Evolutionary conservation across 2,888 invertebrate species (phyloP), one percentile per base, ranked within the genome.

Genomic region (Amiota minor): DNA sequence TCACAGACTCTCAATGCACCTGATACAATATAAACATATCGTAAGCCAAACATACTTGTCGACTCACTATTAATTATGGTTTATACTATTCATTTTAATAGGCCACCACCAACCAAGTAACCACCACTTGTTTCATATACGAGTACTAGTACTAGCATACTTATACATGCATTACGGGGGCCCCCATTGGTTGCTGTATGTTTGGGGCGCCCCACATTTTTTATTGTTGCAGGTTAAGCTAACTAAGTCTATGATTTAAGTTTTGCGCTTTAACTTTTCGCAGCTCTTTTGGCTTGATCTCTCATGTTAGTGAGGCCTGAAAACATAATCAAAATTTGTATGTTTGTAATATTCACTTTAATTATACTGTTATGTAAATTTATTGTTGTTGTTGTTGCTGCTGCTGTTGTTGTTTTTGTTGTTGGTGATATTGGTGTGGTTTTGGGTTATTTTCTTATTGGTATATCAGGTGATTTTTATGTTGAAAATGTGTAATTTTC

Each of bases 351-450:
- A 69, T 73, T 74, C 77, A 78, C 85, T 84, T 83, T 81, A 86
- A 83, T 83, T 83, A 83, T 82, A 86, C 78, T 78, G 86, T 83
- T 86, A 84, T 83, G 85, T 83, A 86, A 86, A 86, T 84, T 83
- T 81, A 35, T 83, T 82, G 81, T 81, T 82, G 80, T 80, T 73
- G 78, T 81, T 77, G 74, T 64, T 70, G 53, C n/a, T n/a, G n/a
- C n/a, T n/a, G 65, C 64, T 61, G 23, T 65, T 72, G 62, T 70
- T 74, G 45, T 47, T 72, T 64, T 35, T 74, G 55, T 35, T 70
- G 74, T 71, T 74, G 67, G 46, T 59, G 45, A 4, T 35, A 23
- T 47, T 64, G 67, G 72, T 55, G 35, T 72, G 56, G 35, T 9
- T 50, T 50, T 50, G 53, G 53, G 14, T 50, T 50, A 50, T 50